These are phyloP conservation scores for Todiramphus chloris DNA, from an alignment of 2,113 vertebrate genomes.

Conservation along the genomic window DNA sequence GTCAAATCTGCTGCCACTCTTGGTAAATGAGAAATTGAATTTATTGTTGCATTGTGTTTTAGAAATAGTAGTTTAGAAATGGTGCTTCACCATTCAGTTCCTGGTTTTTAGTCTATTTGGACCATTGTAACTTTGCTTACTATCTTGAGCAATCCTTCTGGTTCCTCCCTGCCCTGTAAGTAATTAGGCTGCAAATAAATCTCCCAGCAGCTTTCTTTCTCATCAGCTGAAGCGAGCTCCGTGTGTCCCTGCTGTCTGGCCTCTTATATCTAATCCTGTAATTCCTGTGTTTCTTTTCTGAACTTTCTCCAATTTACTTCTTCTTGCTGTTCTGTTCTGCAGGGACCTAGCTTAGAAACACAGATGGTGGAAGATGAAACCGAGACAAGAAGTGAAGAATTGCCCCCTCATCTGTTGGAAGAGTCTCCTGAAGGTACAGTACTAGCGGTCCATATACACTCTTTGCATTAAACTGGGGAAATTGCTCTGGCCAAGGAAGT, in stretches of 20 bases:
- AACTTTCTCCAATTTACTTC: not conserved
- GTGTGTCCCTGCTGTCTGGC: not conserved
- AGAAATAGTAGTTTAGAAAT: not conserved
- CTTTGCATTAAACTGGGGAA: not conserved
- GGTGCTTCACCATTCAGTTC: not conserved
- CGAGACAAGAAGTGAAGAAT: conserved; percentile 8
- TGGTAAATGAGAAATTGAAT: not conserved
- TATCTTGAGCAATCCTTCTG: not conserved
- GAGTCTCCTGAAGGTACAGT: conserved; percentile 33
- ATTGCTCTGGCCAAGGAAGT: not conserved
- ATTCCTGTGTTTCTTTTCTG: not conserved
- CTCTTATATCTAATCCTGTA: not conserved
- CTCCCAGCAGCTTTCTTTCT: not conserved
- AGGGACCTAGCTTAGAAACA: conserved; percentile 30
- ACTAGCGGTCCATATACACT: not conserved
- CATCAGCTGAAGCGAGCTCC: not conserved
- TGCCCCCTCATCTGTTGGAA: conserved; percentile 19
- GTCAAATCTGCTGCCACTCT: not conserved
- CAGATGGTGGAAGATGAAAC: conserved; percentile 36
- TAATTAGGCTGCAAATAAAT: not conserved
- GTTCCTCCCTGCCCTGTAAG: not conserved
- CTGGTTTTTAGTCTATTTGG: not conserved
- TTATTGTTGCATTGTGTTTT: not conserved
- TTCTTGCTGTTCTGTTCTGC: not conserved
- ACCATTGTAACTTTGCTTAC: not conserved